A percentile compares a stretch with the other conserved stretches of the same genome.
These are phyloP conservation scores for Axea sp. DNA, from an alignment of 2,888 invertebrate genomes.

Conservation along the genomic window DNA sequence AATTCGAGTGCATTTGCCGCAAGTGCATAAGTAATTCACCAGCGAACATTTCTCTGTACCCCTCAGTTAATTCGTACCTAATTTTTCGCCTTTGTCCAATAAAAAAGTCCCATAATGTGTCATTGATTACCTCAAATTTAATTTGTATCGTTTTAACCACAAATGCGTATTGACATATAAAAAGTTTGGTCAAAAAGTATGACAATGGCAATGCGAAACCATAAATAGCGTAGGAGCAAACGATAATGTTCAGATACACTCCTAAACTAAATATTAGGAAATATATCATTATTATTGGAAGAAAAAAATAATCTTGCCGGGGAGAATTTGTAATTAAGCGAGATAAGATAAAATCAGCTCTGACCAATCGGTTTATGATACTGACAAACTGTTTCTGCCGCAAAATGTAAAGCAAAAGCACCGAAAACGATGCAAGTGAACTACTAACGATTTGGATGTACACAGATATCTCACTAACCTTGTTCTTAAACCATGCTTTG, in stretches of 20 bases:
- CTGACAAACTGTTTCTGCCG: slow-evolving; percentile 3
- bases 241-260: not conserved
- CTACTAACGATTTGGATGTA: slow-evolving; percentile 10
- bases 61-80: not conserved
- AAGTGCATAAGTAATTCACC: slow-evolving; percentile 11
- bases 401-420: not conserved
- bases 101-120: slow-evolving; percentile 10
- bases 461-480: not conserved
- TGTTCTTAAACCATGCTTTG: not conserved
- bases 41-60: not conserved
- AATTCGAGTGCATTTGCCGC: slow-evolving; percentile 25
- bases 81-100: not conserved
- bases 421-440: not conserved
- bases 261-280: not conserved
- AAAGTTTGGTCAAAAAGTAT: not conserved
- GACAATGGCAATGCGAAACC: not conserved
- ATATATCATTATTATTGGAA: not conserved
- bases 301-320: not conserved
- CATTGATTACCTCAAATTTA: slow-evolving; percentile 6
- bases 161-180: slow-evolving; percentile 22
- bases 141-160: slow-evolving; percentile 3
- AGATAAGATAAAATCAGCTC: not conserved
- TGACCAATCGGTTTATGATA: slow-evolving; percentile 4
- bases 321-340: not conserved
- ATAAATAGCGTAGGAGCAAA: not conserved